phyloP scores from a whole-genome alignment of 2,113 vertebrate species.

The Catharus fuscescens region DNA sequence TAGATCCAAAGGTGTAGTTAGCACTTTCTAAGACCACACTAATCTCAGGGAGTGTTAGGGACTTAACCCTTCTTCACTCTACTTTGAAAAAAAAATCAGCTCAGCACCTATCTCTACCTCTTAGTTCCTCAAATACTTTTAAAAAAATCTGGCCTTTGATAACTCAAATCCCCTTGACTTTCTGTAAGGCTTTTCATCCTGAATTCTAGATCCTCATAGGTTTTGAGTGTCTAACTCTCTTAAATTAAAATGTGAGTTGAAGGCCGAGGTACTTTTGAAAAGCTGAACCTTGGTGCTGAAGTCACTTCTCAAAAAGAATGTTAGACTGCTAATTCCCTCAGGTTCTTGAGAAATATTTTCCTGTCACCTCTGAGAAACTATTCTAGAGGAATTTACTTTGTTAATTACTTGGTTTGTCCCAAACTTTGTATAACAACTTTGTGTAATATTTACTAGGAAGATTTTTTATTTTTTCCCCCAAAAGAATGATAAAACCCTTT shows the following conservation, averaged over 20 bases:
- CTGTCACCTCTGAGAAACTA: background rate
- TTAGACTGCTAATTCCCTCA: background rate
- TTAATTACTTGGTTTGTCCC: slow-evolving; percentile 44
- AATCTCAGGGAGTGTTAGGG: slow-evolving; percentile 28
- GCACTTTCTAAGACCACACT: slow-evolving; percentile 13
- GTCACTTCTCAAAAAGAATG: background rate
- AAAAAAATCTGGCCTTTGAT: slow-evolving; percentile 28
- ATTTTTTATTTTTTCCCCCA: slow-evolving; percentile 31
- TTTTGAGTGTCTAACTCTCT: background rate
- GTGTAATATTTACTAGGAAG: slow-evolving; percentile 46
- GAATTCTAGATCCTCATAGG: slow-evolving; percentile 17
- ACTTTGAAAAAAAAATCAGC: slow-evolving; percentile 9
- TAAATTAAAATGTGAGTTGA: slow-evolving; percentile 25
- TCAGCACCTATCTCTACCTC: background rate
- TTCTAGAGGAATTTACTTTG: slow-evolving; percentile 16
- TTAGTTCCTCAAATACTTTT: slow-evolving; percentile 28
- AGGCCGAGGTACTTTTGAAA: background rate
- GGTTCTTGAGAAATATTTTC: background rate
- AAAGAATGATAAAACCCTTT: slow-evolving; percentile 49
- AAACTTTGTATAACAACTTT: background rate
- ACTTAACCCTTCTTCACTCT: slow-evolving; percentile 39
- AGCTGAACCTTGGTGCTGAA: background rate
- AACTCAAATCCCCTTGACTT: slow-evolving; percentile 37
- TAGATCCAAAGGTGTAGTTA: slow-evolving; percentile 27
- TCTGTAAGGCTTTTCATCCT: slow-evolving; percentile 16